A percentile compares a stretch with the other conserved stretches of the same genome.
Conservation (phyloP, 2,888 invertebrate genomes). For the Torymus texanus region DNA sequence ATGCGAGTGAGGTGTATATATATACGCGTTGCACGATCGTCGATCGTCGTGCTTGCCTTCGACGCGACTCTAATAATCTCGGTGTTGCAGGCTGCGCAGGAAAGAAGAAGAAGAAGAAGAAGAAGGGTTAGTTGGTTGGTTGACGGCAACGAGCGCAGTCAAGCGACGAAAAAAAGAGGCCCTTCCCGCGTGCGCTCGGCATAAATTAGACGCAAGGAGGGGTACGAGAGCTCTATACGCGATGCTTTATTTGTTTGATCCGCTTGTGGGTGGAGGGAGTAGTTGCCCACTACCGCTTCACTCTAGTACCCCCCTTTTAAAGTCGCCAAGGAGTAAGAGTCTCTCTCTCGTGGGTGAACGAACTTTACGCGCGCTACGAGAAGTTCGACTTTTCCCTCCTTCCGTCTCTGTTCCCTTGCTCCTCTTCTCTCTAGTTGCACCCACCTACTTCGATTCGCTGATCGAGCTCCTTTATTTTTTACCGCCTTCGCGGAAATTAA, state of each 20-base stretch:
- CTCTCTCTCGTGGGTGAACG: conserved; percentile 44
- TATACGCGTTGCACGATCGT: conserved; percentile 1
- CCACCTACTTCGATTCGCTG: background rate
- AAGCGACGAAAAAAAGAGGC: conserved; percentile 19
- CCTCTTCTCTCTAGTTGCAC: background rate
- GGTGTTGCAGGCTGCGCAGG: no score
- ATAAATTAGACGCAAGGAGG: conserved; percentile 32
- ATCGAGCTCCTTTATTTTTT: conserved; percentile 1
- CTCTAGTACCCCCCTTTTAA: conserved; percentile 18
- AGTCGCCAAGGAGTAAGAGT: conserved; percentile 6
- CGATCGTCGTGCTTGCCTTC: conserved; percentile 2
- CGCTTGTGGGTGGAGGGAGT: conserved; percentile 40
- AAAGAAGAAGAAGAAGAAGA: no score
- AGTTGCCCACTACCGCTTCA: conserved; percentile 49
- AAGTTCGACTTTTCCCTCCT: conserved; percentile 49
- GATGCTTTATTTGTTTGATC: conserved; percentile 57
- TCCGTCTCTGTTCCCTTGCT: conserved; percentile 18
- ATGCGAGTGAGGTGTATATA: no score
- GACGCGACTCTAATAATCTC: conserved; percentile 42
- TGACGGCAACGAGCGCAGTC: no score
- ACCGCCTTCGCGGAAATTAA: conserved; percentile 5
- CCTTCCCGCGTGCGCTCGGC: conserved; percentile 31
- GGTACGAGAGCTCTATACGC: conserved; percentile 41
- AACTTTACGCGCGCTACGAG: conserved; percentile 36
- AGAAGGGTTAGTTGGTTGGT: no score